These are phyloP conservation scores for Pammene aurita DNA, from an alignment of 2,888 invertebrate genomes.

Conservation along the genomic window DNA sequence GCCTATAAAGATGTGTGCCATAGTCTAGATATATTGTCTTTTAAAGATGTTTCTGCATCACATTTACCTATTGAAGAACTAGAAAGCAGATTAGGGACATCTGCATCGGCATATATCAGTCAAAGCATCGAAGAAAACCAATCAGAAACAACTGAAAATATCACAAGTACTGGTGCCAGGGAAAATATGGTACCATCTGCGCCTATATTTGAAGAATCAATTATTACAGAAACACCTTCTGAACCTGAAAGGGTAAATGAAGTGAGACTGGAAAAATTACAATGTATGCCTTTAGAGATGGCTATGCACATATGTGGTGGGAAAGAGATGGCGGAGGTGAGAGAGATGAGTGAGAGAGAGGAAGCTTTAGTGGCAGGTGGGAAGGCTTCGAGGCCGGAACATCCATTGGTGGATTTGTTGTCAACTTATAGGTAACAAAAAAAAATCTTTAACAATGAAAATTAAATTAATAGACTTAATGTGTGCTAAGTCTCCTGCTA, in stretches of 20 bases:
- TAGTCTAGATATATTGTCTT: slow-evolving; percentile 50
- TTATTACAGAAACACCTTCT: slow-evolving; percentile 28
- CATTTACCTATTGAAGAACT: slow-evolving; percentile 44
- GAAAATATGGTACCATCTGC: slow-evolving; percentile 63
- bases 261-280: slow-evolving; percentile 50
- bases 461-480: no score
- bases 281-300: slow-evolving; percentile 67
- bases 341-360: slow-evolving; percentile 67
- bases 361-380: slow-evolving; percentile 70
- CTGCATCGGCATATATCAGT: slow-evolving; percentile 43
- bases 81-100: slow-evolving; percentile 46
- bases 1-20: slow-evolving; percentile 52
- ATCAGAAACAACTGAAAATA: slow-evolving; percentile 10
- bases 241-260: slow-evolving; percentile 39
- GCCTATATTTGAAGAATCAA: slow-evolving; percentile 60
- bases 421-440: slow-evolving; percentile 69
- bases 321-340: slow-evolving; percentile 66
- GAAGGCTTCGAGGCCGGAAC: slow-evolving; percentile 64
- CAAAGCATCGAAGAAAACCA: background rate
- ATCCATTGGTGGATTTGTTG: slow-evolving; percentile 73
- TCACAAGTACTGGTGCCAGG: background rate
- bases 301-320: slow-evolving; percentile 66
- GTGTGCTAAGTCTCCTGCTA: no score
- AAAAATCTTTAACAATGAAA: no score
- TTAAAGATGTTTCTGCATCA: slow-evolving; percentile 43